Percentiles rank a stretch among this genome's conserved stretches.
These are phyloP conservation scores for Heliconius hortense DNA, from an alignment of 2,888 invertebrate species.

Conservation along the genomic window DNA sequence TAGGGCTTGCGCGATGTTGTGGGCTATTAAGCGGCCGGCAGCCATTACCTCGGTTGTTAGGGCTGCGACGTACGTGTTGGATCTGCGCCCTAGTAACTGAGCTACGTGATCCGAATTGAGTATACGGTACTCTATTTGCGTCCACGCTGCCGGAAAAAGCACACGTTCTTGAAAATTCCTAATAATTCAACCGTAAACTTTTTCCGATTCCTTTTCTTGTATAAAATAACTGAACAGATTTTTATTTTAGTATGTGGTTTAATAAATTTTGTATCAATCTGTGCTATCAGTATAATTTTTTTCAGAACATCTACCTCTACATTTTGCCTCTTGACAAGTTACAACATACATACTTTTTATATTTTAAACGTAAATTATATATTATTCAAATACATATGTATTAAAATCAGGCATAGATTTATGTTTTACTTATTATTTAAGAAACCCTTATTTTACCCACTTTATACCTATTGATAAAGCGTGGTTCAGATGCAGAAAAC, in stretches of 20 bases:
- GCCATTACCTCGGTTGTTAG: slow-evolving; percentile 74
- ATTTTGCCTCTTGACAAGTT: too few relatives aligned
- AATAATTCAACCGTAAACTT: slow-evolving; percentile 12
- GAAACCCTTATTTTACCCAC: too few relatives aligned
- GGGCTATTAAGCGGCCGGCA: slow-evolving; percentile 63
- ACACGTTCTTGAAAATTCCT: slow-evolving; percentile 29
- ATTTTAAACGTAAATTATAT: too few relatives aligned
- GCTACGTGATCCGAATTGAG: slow-evolving; percentile 66
- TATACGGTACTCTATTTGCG: slow-evolving; percentile 47
- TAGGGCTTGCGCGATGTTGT: slow-evolving; percentile 60
- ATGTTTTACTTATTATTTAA: too few relatives aligned
- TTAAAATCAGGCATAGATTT: too few relatives aligned
- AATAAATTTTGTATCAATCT: neutral
- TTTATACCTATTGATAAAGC: too few relatives aligned
- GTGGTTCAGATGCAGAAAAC: too few relatives aligned
- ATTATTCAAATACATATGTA: neutral
- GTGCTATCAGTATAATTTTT: neutral
- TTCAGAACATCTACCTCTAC: neutral
- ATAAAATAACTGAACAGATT: neutral
- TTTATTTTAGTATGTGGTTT: neutral
- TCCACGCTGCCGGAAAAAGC: slow-evolving; percentile 24
- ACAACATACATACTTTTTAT: too few relatives aligned
- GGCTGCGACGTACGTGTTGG: slow-evolving; percentile 71
- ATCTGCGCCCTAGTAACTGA: slow-evolving; percentile 75
- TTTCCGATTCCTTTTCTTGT: slow-evolving; percentile 6